Evolutionary conservation across 1,140 invertebrate genomes (phyloP), one percentile per base, ranked within the genome.

Genomic region (Arctopsyche grandis): DNA sequence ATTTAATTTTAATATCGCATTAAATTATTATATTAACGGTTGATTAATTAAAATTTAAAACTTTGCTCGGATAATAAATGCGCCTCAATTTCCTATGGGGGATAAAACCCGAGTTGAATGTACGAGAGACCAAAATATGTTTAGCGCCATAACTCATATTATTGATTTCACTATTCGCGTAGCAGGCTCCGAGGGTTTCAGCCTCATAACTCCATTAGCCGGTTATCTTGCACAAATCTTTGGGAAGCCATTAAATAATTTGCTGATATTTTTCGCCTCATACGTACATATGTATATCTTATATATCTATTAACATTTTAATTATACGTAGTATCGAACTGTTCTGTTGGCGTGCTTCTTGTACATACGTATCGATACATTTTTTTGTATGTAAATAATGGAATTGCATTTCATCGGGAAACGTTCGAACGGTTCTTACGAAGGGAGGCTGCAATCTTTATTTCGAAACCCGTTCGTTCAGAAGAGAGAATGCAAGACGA

Each of bases 91-190:
- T 60, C 58, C 19, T 19, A 66, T 66, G 63, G 9, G 63, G 63
- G 21, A 22, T 66, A 26, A 66, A 66, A 66, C 21, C 63, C 21
- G 74, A 76, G 48, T 76, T 76, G 19, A 76, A 76, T 38, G 74
- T 21, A 22, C 52, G 52, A 48, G 14, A 58, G 22, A 5, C 44
- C 44, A 63, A 76, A 76, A 76, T 76, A 76, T 76, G 74, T 44
- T 76, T 29, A 56, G 56, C 74, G 58, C 74, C 74, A 76, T 76
- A 43, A 76, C 56, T 76, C 74, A 76, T 63, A 48, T 76, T 76
- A 76, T 76, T 52, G 74, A 76, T 76, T 76, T 76, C 58, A 43
- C 73, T 58, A 58, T 60, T 58, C 73, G 46, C 73, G 73, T 46
- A 19, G 74, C 74, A 16, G 48, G 24, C 24, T 38, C 52, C 58